Evolutionary conservation across 2,797 vertebrate species (phyloP), one percentile per base, ranked within the genome.

Genomic region (Sparus aurata): DNA sequence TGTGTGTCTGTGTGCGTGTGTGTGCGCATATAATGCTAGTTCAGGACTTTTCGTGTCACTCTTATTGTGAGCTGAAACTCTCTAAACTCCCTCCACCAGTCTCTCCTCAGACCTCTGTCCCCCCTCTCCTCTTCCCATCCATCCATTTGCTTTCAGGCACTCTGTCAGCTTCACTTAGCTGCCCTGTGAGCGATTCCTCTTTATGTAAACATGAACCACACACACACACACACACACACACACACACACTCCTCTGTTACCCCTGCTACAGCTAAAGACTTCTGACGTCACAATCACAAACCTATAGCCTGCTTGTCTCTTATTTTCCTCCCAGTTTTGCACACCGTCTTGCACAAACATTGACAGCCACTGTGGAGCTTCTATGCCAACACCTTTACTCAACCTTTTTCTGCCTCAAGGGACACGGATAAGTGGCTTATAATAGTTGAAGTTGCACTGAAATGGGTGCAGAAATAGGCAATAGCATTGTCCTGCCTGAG

Each of bases 161-260:
- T 80, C 72, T 58, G 74, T 70, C 82, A 76, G 77, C 69, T 71
- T 79, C 52, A 72, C 62, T 79, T 71, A 70, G 69, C 69, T 49
- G 55, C 63, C 20, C 52, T 54, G 73, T 82, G 71, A 53, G 76
- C 73, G 12, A 62, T 69, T 74, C 58, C 62, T 68, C 54, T 73
- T 75, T 41, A 57, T 55, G 72, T 81, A 76, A 87, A 85, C 82
- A 70, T 10, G 25, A 55, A 59, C 18, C 43, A 47, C 60, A 66
- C 64, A 79, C 70, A 63, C 55, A 53, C 70, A 64, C n/a, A 69
- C 66, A 27, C 27, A 27, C 27, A 27, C 27, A 27, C 27, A 27
- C 27, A 27, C 27, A 65, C 52, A 70, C 68, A 57, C 63, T 67
- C 43, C 52, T 80, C 63, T 23, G 41, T 41, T 46, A 17, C 71